Evolutionary conservation across 2,888 invertebrate genomes (phyloP), one percentile per base, ranked within the genome.

Genomic region (Standfussiana lucernea): DNA sequence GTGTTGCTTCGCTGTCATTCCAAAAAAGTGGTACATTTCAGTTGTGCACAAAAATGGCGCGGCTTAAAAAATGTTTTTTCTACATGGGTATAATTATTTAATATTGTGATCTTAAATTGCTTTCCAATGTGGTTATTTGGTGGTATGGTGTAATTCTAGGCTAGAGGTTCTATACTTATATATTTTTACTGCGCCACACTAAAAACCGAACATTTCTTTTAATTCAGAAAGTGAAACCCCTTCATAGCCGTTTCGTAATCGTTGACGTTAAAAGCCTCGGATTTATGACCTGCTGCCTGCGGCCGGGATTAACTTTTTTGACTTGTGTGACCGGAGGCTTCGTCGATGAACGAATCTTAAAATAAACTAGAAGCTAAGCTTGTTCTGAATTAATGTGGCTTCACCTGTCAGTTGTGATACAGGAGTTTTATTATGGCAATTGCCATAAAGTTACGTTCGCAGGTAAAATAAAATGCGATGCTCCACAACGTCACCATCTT

Each of bases 1-100:
- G 13, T 11, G 40, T 59, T 71, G 21, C n/a, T n/a, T 67, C 67
- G 18, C 45, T 68, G 24, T 50, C 21, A 40, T 28, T 40, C 11
- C 21, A 56, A 68, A 73, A 82, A 40, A n/a, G 47, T 40, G 24
- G 6, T 32, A 32, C 45, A 15, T 59, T 59, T 40, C 32, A 32
- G 21, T 64, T 78, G n/a, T 5, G 21, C 21, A 45, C 15, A 77
- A 68, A 68, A 62, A 45, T 77, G 24, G 21, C 37, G 13, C 21
- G 35, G 18, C 53, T 50, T 50, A 7, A 18, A n/a, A 18, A 50
- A 11, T 21, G 8, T 5, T 35, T 50, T 40, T 21, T 35, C 21
- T 5, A 21, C 1, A 10, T 61, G 10, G 10, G 3, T 59, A 32
- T 59, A 21, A 10, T 21, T 35, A 10, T 59, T 50, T 24, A 24